Evolutionary conservation across 2,888 invertebrate genomes (phyloP), one percentile per base, ranked within the genome.

Genomic region (Aphodius granarius): DNA sequence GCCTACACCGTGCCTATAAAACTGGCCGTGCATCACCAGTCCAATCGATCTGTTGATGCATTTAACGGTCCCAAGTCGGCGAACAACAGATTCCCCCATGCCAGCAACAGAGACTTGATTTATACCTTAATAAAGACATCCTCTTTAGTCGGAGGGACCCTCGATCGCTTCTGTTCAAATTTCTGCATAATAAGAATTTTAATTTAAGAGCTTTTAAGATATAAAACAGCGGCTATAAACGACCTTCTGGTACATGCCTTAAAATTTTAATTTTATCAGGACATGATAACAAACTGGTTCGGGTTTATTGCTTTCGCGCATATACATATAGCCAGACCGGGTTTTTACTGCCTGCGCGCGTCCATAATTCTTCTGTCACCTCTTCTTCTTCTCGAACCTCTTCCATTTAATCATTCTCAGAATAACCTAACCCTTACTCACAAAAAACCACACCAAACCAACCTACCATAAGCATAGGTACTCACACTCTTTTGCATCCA

Each of bases 191-290:
- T 79, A 79, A 79, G 77, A 74, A 75, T 76, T 75, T 75, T 79
- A 74, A 79, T 79, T 79, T 79, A 79, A 73, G 78, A 76, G 76
- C 73, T 74, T 78, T 79, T 79, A 74, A 71, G 77, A 78, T 73
- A 75, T 73, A 75, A 75, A 75, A 73, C 75, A 63, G 75, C 16
- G 74, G 66, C 71, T 23, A 65, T 74, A 74, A 74, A 74, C 65
- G 74, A 21, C 66, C 63, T 66, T 20, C 63, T 18, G 62, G 62
- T 68, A 72, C 75, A 75, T 66, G 66, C 43, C 63, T 75, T 72
- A 72, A 72, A 75, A 75, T 21, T 75, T 75, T 68, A 72, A 72
- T 73, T 75, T 73, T 75, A 75, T 75, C 75, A 65, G 18, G 72
- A 75, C 66, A 72, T 68, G 75, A 75, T 75, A 75, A 75, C 20